Evolutionary conservation across 2,888 invertebrate species (phyloP), one percentile per base, ranked within the genome.

Genomic region (Lasioglossum pauxillum): DNA sequence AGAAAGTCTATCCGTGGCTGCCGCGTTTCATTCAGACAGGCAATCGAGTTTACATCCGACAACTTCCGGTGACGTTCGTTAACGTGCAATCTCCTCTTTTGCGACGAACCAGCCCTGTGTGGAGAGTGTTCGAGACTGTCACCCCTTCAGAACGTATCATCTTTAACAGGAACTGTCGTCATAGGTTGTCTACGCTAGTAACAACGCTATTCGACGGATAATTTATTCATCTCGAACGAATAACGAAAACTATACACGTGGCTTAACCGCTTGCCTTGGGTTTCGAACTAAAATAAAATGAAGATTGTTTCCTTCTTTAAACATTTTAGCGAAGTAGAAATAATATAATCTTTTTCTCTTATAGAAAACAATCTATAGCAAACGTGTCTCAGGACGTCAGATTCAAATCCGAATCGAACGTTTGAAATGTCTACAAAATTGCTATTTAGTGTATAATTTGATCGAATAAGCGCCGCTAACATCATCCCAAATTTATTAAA

Each of bases 41-140:
- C 85, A 90, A 90, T 90, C 88, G 84, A 90, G 84, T 90, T 91
- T 90, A 86, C 85, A 85, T 88, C 88, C 88, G 89, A 80, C 83
- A 86, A 72, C 82, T 82, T 84, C 83, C 85, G 84, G 67, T 75
- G 85, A 85, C 83, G 84, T 90, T 91, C 86, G 87, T 90, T 90
- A 90, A 90, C 82, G 85, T 80, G 83, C 90, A 87, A 88, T 90
- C 83, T 90, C 78, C 90, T 87, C 81, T 69, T 80, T 78, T 75
- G 35, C 78, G 69, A 41, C 46, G 73, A 79, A 10, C 35, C 76
- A 31, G n/a, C 23, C 76, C 41, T 75, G 53, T 53, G 2, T 60
- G 72, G 44, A 35, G 41, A 75, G 23, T 14, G 60, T 46, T 85
- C 57, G 10, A 53, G 35, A 12, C 69, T 69, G 69, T 23, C 12